Conservation (phyloP, 2,113 vertebrate genomes). For the Dromiciops gliroides region DNA sequence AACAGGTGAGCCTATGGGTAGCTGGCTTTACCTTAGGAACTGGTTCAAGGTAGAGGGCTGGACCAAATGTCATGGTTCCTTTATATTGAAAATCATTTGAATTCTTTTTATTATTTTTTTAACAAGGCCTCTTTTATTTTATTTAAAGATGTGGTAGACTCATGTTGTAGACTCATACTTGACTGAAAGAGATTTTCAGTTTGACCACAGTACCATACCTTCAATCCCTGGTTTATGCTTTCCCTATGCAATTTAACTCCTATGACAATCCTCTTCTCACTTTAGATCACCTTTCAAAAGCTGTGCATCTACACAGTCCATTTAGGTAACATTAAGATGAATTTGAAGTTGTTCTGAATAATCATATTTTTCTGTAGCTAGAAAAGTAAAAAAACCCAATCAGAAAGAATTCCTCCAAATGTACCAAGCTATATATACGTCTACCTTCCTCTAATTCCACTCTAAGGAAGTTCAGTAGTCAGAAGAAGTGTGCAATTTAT, state of each 20-base stretch:
- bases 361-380: too few relatives aligned
- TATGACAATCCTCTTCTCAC: rapidly evolving
- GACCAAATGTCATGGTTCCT: conserved; percentile 44
- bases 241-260: neutral
- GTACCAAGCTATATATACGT: too few relatives aligned
- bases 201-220: neutral
- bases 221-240: neutral
- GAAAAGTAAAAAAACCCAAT: neutral
- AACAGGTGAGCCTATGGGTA: conserved; percentile 37
- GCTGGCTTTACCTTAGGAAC: conserved; percentile 33
- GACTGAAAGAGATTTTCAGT: conserved; percentile 18
- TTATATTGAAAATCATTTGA: conserved; percentile 48
- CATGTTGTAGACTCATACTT: neutral
- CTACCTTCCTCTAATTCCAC: too few relatives aligned
- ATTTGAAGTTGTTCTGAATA: too few relatives aligned
- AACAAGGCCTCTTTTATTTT: conserved; percentile 57
- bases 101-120: neutral
- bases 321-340: too few relatives aligned
- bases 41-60: conserved; percentile 11
- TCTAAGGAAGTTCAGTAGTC: too few relatives aligned
- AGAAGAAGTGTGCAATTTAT: neutral
- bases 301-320: too few relatives aligned
- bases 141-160: conserved; percentile 57
- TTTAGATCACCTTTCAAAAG: too few relatives aligned
- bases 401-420: neutral